These are phyloP conservation scores for Gymnocheta viridis DNA, from an alignment of 2,888 invertebrate species.

Conservation along the genomic window DNA sequence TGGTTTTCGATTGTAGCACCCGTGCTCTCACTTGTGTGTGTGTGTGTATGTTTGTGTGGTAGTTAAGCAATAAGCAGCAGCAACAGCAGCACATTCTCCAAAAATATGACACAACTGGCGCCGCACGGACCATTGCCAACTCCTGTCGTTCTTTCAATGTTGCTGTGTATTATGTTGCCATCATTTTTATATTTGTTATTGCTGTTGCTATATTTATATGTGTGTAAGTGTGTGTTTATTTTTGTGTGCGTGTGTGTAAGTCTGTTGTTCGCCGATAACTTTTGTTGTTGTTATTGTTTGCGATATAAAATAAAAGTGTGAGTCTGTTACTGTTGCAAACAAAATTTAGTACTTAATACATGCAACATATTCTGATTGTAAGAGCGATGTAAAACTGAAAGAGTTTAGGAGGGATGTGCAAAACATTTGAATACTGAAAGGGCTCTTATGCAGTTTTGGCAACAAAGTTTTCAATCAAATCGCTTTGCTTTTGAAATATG, in stretches of 20 bases:
- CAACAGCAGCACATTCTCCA: constrained; percentile 66
- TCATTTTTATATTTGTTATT: constrained; percentile 34
- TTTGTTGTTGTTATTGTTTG: constrained; percentile 31
- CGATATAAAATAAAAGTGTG: constrained; percentile 54
- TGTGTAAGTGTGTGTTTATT: background rate
- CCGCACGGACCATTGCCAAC: constrained; percentile 73
- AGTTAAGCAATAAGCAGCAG: constrained; percentile 55
- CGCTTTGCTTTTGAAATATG: background rate
- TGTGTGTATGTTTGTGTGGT: constrained; percentile 4
- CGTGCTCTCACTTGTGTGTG: background rate
- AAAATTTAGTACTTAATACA: constrained; percentile 31
- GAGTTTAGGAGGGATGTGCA: constrained; percentile 8
- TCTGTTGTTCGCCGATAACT: constrained; percentile 57
- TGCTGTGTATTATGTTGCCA: constrained; percentile 51
- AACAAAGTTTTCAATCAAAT: background rate
- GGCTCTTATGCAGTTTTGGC: background rate
- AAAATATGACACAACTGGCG: constrained; percentile 74
- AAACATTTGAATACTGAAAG: background rate
- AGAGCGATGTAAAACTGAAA: background rate
- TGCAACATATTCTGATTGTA: constrained; percentile 28
- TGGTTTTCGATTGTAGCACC: constrained; percentile 42
- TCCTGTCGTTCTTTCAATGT: constrained; percentile 64
- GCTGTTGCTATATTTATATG: constrained; percentile 5
- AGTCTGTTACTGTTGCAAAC: constrained; percentile 59
- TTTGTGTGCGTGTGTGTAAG: background rate